Base-by-base conservation (phyloP, 92 coral and sea anemone species). In the Zoanthus sociatus region DNA sequence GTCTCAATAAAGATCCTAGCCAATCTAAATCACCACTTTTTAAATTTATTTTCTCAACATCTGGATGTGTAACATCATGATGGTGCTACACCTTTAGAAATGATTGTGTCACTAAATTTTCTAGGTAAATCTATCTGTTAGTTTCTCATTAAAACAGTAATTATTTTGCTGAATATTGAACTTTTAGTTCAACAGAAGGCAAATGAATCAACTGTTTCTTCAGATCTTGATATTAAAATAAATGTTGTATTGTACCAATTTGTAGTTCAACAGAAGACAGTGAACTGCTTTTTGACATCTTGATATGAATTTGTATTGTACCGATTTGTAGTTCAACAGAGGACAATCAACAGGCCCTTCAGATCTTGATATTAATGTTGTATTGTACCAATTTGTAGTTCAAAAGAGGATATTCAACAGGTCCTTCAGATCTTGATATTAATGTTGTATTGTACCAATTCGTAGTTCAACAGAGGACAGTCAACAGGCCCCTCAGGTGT, bases 271-370 rank as follows among this genome's bases (percentile, higher is more conserved):
- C 71, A 92, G 95, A 83, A 98, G 99, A 48, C 99, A 97, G 88
- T 97, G 98, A 11, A 93, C 99, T 16, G 99, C 98, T 9, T 98
- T 98, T 58, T 95, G 97, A 3, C 98, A 98, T 30, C 98, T 97
- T 1, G 9, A 13, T 77, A 20, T 12, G 21, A 30, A 47, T 4
- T 7, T 11, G 20, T 12, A 56, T 26, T 30, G 2, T 7, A 3
- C 44, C 15, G 61, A 56, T n/a, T 46, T 46, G 1, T 32, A 97
- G 99, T 86, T 95, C 78, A 97, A 97, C 72, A 92, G 95, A 83
- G 99, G 99, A 48, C 99, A 97, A 87, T 97, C 99, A 12, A 93
- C 99, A 16, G 99, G 99, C 6, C 99, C 99, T 44, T 95, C 98
- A 4, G 99, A 98, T 31, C 98, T 97, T 1, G 99, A 97, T 76